Conservation (phyloP, 2,113 vertebrate genomes). For the Dicaeum eximium region DNA sequence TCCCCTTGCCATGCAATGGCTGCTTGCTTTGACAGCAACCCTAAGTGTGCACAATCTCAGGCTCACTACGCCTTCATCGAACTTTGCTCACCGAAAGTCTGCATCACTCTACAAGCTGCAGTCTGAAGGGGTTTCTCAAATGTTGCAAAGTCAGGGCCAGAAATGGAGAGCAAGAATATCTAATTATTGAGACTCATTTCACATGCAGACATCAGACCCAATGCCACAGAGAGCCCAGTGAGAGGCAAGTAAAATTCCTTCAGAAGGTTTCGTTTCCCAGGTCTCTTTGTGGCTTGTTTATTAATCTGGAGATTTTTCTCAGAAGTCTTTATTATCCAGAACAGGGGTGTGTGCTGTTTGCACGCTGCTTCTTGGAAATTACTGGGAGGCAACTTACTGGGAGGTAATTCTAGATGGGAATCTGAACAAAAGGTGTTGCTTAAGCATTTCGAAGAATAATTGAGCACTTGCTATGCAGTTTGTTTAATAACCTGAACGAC, state of each 20-base stretch:
- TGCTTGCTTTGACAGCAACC: neutral
- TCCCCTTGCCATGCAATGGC: rapidly evolving
- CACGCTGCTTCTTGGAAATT: conserved; percentile 58
- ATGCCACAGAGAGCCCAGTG: neutral
- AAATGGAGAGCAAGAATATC: neutral
- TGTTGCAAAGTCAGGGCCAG: neutral
- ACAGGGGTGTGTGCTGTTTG: neutral
- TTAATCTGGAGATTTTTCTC: conserved; percentile 31
- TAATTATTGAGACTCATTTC: neutral
- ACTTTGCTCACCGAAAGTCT: neutral
- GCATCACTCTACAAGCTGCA: neutral
- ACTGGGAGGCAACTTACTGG: conserved; percentile 33
- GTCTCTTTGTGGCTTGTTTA: neutral
- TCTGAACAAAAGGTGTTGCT: conserved; percentile 48
- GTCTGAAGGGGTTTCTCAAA: neutral
- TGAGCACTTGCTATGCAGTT: conserved; percentile 40
- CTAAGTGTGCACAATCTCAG: neutral
- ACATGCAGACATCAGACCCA: neutral
- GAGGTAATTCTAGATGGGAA: conserved; percentile 32
- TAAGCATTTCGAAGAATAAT: conserved; percentile 37
- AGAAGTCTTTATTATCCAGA: conserved; percentile 53
- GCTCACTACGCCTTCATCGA: rapidly evolving
- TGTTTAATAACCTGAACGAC: conserved; percentile 37
- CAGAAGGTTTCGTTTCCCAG: neutral
- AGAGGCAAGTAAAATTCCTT: conserved; percentile 13